These are phyloP conservation scores for Drosophila algonquin DNA, from an alignment of 2,888 invertebrate genomes.

Conservation along the genomic window DNA sequence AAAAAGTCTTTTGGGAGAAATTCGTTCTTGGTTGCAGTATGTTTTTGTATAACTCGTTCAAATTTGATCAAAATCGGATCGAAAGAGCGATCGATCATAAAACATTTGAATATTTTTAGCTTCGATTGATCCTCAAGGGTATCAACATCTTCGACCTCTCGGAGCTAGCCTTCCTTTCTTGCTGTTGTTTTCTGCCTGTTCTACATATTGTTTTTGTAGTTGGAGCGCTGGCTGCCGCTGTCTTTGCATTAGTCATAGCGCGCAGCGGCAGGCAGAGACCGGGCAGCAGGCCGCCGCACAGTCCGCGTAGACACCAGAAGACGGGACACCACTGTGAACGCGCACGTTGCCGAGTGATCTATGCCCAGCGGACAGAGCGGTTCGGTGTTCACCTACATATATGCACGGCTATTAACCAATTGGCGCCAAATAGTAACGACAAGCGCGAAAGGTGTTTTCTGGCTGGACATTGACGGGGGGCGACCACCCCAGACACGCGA, in stretches of 20 bases:
- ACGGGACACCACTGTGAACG: constrained; percentile 57
- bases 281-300: too few species aligned
- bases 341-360: constrained; percentile 63
- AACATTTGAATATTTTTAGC: neutral
- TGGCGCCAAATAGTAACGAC: constrained; percentile 60
- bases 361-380: constrained; percentile 68
- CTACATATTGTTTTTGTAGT: constrained; percentile 75
- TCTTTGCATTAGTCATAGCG: constrained; percentile 70
- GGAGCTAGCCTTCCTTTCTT: constrained; percentile 56
- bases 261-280: constrained; percentile 49
- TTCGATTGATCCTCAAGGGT: neutral
- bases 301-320: constrained; percentile 58
- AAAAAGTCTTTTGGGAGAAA: neutral
- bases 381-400: constrained; percentile 34
- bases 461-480: constrained; percentile 62
- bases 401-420: constrained; percentile 38
- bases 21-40: neutral
- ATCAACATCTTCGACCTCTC: neutral
- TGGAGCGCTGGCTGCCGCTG: constrained; percentile 57
- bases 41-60: neutral
- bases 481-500: constrained; percentile 68
- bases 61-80: neutral
- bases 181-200: constrained; percentile 60
- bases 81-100: neutral
- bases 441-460: constrained; percentile 64